phyloP scores from a whole-genome alignment of 2,113 vertebrate genomes.

The Zosterops pallidus region DNA sequence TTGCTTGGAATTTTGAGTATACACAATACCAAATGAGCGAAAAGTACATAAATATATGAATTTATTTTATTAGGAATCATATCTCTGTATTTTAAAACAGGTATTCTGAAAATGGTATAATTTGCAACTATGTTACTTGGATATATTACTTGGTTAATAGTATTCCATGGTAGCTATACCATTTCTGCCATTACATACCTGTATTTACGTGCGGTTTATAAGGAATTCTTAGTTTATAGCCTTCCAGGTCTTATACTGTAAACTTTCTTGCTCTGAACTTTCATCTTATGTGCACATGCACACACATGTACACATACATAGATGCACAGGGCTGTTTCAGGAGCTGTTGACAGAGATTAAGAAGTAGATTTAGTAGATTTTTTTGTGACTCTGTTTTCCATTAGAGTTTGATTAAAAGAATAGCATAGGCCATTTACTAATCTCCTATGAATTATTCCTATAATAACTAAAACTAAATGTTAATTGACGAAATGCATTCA shows the following conservation, averaged over 20 bases:
- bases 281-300: fast-evolving
- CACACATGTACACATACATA: too few species aligned
- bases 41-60: neutral
- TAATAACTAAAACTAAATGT: neutral
- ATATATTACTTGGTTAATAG: neutral
- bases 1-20: neutral
- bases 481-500: neutral
- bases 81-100: neutral
- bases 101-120: neutral
- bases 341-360: neutral
- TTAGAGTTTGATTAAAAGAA: neutral
- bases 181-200: neutral
- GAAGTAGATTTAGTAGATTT: neutral
- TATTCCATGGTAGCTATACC: neutral
- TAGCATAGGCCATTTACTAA: neutral
- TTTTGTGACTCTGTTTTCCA: neutral
- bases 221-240: neutral
- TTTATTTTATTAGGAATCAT: neutral
- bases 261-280: neutral
- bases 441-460: neutral
- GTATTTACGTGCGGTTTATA: fast-evolving
- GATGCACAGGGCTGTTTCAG: neutral
- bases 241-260: neutral
- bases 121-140: neutral
- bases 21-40: neutral